Evolutionary conservation across 2,797 vertebrate species (phyloP).

Genomic region (Galaxias olidus): DNA sequence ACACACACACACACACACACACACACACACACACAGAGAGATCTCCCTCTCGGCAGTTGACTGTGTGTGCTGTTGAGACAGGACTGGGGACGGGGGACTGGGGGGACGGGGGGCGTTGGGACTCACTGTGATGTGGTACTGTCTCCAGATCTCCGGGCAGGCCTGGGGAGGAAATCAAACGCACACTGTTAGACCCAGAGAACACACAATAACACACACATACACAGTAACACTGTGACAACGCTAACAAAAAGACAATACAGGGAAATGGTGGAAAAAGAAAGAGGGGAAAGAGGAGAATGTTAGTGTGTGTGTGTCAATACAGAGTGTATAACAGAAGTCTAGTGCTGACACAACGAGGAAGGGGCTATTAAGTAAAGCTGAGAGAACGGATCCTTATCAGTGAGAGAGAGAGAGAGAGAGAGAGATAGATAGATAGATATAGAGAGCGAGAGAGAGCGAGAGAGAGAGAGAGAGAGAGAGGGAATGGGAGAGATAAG

Average conservation of each 20-base stretch:
- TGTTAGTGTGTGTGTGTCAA: not conserved
- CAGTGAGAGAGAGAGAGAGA: not conserved
- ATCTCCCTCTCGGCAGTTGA: too few relatives aligned
- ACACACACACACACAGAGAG: conserved; percentile 2
- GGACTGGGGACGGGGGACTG: too few relatives aligned
- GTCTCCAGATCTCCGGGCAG: conserved; percentile 98
- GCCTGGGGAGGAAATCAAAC: conserved; percentile 74
- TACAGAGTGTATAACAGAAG: not conserved
- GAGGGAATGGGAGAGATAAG: conserved; percentile 81
- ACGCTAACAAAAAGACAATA: not conserved
- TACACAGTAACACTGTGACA: not conserved
- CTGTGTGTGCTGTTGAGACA: too few relatives aligned
- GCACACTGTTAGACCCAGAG: not conserved
- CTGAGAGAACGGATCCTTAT: conserved; percentile 14
- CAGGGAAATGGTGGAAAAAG: conserved; percentile 4
- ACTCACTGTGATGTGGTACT: conserved; percentile 98
- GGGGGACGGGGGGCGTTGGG: too few relatives aligned
- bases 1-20: conserved; percentile 8
- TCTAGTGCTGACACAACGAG: conserved; percentile 11
- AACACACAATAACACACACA: conserved; percentile 3
- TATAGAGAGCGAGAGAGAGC: conserved; percentile 33
- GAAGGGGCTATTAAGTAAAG: conserved; percentile 13
- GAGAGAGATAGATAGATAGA: not conserved
- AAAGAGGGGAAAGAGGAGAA: not conserved
- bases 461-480: conserved; percentile 78